Base-by-base conservation (phyloP, 2,797 vertebrate species). In the Ptychobarbus kaznakovi region DNA sequence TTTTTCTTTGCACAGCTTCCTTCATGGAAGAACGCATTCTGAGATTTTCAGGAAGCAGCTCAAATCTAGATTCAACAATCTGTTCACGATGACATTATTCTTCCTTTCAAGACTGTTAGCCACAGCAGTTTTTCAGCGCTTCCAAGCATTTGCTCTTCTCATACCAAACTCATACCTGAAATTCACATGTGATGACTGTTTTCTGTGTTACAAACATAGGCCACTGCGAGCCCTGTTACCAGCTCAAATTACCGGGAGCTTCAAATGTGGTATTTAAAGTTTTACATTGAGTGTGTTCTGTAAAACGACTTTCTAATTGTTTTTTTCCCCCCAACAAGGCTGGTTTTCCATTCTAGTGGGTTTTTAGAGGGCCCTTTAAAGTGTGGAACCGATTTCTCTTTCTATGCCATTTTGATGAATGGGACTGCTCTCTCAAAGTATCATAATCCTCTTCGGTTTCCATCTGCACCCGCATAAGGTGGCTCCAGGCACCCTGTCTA, bases 91-190 rank as follows among this genome's bases (percentile, higher is more conserved):
- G 66, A 53, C 77, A 80, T 66, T 65, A 32, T 49, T 80, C 25
- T 46, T 32, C 40, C 44, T 65, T 80, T 80, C 42, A 80, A 80
- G 16, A 80, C 63, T 51, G 51, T 53, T 40, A 68, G 28, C 35
- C 28, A 49, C 15, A 40, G 16, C 46, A 53, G 3, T 6, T 68
- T 75, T 51, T 51, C 32, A 81, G 63, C 46, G 6, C 61, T 66
- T 68, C 32, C 49, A 70, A 69, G 68, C 63, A 44, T 77, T 56
- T 84, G 74, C 63, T 69, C 49, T 38, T 22, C 77, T 46, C 76
- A 72, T 76, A 44, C 56, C 58, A 66, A 68, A 83, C 72, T 20
- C 46, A 65, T 80, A 70, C 68, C 69, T 80, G 51, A 80, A 70
- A 79, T 84, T 56, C 46, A 76, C 61, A 53, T 10, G 82, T 76